Conservation (phyloP, 2,113 vertebrate genomes). For the Anas platyrhynchos region DNA sequence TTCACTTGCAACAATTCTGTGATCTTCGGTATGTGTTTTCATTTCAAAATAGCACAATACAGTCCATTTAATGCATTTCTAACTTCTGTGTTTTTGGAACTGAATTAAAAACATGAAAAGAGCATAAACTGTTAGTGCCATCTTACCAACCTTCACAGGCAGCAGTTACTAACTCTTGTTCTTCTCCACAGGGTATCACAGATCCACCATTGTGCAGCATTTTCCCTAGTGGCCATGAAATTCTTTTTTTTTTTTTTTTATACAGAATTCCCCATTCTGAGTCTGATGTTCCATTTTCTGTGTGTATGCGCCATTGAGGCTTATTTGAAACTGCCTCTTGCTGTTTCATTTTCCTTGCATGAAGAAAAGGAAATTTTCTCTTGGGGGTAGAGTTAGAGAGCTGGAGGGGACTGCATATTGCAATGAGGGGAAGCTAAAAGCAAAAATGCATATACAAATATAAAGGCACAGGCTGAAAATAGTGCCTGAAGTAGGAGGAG, state of each 20-base stretch:
- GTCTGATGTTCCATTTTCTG: not conserved
- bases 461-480: not conserved
- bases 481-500: not conserved
- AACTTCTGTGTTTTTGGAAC: not conserved
- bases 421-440: not conserved
- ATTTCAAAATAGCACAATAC: not conserved
- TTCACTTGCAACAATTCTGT: not conserved
- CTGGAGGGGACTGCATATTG: not conserved
- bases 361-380: not conserved
- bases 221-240: not conserved
- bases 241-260: not conserved
- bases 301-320: not conserved
- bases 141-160: not conserved
- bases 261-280: not conserved
- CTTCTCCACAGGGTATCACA: not conserved
- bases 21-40: not conserved
- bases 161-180: not conserved
- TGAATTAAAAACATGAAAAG: not conserved
- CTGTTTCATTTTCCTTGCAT: not conserved
- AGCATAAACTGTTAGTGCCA: not conserved
- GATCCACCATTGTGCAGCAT: not conserved
- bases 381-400: not conserved
- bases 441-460: not conserved
- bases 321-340: not conserved
- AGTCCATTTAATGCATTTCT: not conserved